Percentiles rank a stretch among this genome's conserved stretches.
Evolutionary conservation across 2,888 invertebrate species (phyloP).

Genomic region (Stegana nigrithorax): DNA sequence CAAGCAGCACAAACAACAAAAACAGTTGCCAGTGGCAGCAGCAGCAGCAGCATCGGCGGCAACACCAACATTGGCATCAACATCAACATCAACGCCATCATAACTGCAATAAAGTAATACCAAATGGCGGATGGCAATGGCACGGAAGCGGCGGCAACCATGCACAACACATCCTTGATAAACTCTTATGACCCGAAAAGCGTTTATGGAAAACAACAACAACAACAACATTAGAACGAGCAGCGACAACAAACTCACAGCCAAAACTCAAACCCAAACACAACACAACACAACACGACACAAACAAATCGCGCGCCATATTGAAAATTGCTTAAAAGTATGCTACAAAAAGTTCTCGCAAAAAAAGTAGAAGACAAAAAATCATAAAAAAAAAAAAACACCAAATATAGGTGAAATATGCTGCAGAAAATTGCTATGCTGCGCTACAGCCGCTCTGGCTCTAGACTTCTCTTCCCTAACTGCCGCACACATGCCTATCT

Average conservation of each 20-base stretch:
- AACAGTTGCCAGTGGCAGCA: conserved; percentile 36
- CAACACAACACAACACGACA: conserved; percentile 42
- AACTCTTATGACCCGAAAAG: conserved; percentile 56
- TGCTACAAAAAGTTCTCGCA: no score
- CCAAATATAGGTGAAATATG: neutral
- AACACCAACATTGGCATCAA: no score
- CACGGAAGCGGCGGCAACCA: neutral
- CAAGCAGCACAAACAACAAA: conserved; percentile 33
- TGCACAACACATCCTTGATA: conserved; percentile 45
- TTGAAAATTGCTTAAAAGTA: conserved; percentile 26
- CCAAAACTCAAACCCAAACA: neutral
- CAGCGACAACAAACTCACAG: neutral
- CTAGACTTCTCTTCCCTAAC: neutral
- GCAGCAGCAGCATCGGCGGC: conserved; percentile 40
- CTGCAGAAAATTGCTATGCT: no score
- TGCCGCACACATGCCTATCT: no score
- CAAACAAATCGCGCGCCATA: conserved; percentile 43
- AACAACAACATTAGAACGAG: conserved; percentile 3
- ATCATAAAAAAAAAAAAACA: neutral
- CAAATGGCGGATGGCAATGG: neutral
- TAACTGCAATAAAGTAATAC: neutral
- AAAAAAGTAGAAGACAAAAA: no score
- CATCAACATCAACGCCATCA: no score
- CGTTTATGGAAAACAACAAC: conserved; percentile 3
- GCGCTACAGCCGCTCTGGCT: neutral